Evolutionary conservation across 2,113 vertebrate genomes (phyloP).

Genomic region (Tringa solitaria): DNA sequence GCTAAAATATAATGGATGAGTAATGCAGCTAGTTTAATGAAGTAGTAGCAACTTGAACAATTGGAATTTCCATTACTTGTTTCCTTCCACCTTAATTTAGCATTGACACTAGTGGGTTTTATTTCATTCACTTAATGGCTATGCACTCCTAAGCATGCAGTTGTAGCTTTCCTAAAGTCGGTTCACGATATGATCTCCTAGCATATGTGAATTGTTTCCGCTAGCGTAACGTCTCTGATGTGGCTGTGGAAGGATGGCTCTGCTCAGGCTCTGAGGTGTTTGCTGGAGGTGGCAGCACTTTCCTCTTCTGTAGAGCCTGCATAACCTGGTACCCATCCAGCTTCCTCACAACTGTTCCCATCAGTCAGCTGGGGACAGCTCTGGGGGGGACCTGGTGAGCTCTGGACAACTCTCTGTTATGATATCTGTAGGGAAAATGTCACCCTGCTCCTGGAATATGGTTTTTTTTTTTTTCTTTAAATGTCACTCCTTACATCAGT

Average conservation of each 20-base stretch:
- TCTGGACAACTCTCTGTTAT: background rate
- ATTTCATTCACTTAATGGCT: background rate
- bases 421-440: slow-evolving; percentile 24
- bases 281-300: background rate
- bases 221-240: background rate
- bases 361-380: slow-evolving; percentile 11
- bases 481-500: slow-evolving; percentile 1
- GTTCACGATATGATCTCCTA: background rate
- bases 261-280: background rate
- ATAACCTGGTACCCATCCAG: background rate
- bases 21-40: background rate
- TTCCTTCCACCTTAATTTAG: slow-evolving; percentile 39
- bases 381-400: background rate
- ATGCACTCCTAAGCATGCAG: background rate
- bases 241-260: background rate
- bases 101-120: background rate
- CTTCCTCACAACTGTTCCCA: background rate
- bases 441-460: background rate
- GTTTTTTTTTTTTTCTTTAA: background rate
- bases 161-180: background rate
- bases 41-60: background rate
- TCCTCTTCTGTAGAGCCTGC: background rate
- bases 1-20: background rate
- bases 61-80: slow-evolving; percentile 51
- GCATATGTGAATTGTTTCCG: slow-evolving; percentile 37